These are phyloP conservation scores for Coenonympha glycerion DNA, from an alignment of 2,888 invertebrate species.

Conservation along the genomic window DNA sequence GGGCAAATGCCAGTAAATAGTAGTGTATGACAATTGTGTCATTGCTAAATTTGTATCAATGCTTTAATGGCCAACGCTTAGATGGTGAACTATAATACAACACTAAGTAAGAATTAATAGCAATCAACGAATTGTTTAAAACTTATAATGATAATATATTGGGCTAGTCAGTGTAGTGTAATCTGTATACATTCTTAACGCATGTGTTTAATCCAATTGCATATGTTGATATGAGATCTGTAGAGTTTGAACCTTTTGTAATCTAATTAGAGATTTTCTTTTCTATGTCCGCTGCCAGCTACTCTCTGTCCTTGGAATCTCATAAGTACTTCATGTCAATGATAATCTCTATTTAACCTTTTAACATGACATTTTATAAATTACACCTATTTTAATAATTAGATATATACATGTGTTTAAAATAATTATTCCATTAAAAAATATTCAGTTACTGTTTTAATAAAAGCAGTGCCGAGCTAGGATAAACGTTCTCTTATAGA, in stretches of 20 bases:
- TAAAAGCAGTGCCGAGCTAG: conserved; percentile 20
- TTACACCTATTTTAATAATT: conserved; percentile 13
- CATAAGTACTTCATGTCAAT: conserved; percentile 36
- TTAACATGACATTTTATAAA: conserved; percentile 29
- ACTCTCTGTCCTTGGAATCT: conserved; percentile 36
- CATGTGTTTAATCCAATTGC: not conserved
- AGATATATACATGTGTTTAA: conserved; percentile 13
- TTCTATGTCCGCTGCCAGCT: conserved; percentile 19
- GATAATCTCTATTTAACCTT: conserved; percentile 24
- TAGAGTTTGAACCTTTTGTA: conserved; percentile 10
- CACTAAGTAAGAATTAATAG: conserved; percentile 13
- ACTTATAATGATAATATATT: conserved; percentile 57
- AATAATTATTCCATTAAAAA: conserved; percentile 10
- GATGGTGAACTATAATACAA: conserved; percentile 42
- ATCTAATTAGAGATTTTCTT: conserved; percentile 20
- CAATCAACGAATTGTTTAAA: conserved; percentile 65
- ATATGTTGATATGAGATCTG: conserved; percentile 25
- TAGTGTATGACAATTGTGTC: conserved; percentile 53
- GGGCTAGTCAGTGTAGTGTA: conserved; percentile 58
- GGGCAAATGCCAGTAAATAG: conserved; percentile 38
- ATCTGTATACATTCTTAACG: conserved; percentile 28
- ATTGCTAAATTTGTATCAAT: conserved; percentile 44
- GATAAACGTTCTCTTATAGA: conserved; percentile 41
- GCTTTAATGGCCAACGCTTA: conserved; percentile 30
- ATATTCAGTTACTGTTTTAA: conserved; percentile 23